phyloP scores from a whole-genome alignment of 2,113 vertebrate genomes.

The Tursiops truncatus region DNA sequence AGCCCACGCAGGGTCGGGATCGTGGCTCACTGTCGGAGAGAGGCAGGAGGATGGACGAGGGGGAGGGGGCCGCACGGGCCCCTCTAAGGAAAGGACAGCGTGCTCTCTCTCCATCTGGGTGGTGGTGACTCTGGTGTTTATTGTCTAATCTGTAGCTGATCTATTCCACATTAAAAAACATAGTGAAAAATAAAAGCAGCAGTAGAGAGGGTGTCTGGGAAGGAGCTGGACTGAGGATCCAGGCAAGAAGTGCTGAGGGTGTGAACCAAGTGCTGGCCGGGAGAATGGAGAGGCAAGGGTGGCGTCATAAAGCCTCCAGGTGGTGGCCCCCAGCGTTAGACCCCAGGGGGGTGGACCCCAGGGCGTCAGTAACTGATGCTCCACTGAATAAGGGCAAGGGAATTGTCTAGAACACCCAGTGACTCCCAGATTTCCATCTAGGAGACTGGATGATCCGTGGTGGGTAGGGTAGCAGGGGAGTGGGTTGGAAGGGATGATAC shows the following conservation, averaged over 20 bases:
- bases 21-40: rapidly evolving
- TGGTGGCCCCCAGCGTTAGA: neutral
- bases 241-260: neutral
- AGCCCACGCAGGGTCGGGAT: neutral
- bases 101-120: neutral
- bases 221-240: neutral
- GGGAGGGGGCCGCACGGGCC: neutral
- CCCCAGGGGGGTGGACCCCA: neutral
- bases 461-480: neutral
- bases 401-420: neutral
- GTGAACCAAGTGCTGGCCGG: rapidly evolving
- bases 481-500: neutral
- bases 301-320: neutral
- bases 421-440: neutral
- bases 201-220: neutral
- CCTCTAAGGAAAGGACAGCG: neutral
- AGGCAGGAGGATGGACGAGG: neutral
- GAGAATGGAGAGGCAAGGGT: neutral
- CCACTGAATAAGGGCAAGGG: neutral
- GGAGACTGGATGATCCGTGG: neutral
- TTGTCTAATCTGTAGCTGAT: neutral
- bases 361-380: neutral
- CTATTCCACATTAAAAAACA: neutral
- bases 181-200: neutral
- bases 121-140: neutral